phyloP scores from a whole-genome alignment of 2,888 invertebrate species.

The Ernsta delagoae region DNA sequence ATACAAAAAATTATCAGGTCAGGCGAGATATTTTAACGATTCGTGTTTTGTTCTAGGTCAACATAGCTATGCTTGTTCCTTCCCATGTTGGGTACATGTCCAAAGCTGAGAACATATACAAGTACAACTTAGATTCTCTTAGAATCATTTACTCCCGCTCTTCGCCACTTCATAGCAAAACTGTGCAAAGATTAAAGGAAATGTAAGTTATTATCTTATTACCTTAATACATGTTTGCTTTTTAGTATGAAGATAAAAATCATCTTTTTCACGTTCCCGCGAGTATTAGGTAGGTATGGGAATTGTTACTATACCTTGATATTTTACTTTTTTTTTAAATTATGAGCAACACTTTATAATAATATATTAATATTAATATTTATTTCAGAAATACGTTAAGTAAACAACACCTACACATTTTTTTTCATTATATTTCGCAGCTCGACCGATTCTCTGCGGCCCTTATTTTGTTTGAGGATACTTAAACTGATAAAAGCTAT shows the following conservation, averaged over 20 bases:
- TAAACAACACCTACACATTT: neutral
- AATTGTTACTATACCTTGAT: no score
- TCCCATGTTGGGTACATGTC: conserved; percentile 55
- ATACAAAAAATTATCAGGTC: neutral
- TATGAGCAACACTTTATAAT: no score
- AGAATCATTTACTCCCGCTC: conserved; percentile 65
- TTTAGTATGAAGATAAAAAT: no score
- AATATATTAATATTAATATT: no score
- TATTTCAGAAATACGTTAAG: no score
- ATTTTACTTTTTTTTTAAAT: no score
- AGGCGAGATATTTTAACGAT: conserved; percentile 29
- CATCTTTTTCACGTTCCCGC: no score
- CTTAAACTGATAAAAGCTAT: conserved; percentile 28
- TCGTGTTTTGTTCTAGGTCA: conserved; percentile 53
- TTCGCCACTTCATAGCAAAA: conserved; percentile 63
- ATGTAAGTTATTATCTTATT: conserved; percentile 50
- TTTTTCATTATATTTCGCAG: conserved; percentile 1
- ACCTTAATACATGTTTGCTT: no score
- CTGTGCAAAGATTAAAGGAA: conserved; percentile 60
- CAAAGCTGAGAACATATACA: conserved; percentile 51
- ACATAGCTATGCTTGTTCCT: conserved; percentile 62
- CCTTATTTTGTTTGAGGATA: conserved; percentile 17
- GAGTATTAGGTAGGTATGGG: no score
- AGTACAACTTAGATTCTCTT: conserved; percentile 60
- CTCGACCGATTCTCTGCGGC: neutral